phyloP scores from a whole-genome alignment of 2,113 vertebrate genomes.

The Lepus americanus region DNA sequence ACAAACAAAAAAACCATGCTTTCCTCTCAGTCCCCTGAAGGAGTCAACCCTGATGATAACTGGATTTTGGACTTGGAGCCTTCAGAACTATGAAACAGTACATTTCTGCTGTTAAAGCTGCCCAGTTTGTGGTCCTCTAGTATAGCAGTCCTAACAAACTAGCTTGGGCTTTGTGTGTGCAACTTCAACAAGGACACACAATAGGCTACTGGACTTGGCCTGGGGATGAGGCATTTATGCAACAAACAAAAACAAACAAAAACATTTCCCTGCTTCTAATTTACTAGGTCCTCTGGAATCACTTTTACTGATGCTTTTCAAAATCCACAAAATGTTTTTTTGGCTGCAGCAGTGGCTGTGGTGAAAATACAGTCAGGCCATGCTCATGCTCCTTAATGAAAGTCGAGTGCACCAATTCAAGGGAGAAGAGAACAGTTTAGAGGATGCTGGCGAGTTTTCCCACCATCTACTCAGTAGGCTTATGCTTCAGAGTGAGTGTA shows the following conservation, averaged over 20 bases:
- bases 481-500: not conserved
- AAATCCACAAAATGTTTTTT: not conserved
- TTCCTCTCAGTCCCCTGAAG: not conserved
- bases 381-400: not conserved
- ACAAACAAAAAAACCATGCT: not conserved
- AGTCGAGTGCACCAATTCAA: not conserved
- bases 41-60: not conserved
- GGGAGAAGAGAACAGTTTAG: not conserved
- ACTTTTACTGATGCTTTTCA: not conserved
- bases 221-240: not conserved
- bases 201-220: not conserved
- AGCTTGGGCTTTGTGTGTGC: not conserved
- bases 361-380: not conserved
- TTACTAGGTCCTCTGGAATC: not conserved
- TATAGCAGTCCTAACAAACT: not conserved
- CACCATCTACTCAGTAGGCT: not conserved
- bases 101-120: not conserved
- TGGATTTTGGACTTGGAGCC: not conserved
- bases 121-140: not conserved
- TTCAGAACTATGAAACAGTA: not conserved
- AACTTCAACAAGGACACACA: not conserved
- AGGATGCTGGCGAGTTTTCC: not conserved
- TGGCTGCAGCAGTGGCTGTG: not conserved
- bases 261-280: not conserved
- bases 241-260: not conserved